Evolutionary conservation across 2,113 vertebrate species (phyloP), one percentile per base, ranked within the genome.

Genomic region (Cichladusa arquata): DNA sequence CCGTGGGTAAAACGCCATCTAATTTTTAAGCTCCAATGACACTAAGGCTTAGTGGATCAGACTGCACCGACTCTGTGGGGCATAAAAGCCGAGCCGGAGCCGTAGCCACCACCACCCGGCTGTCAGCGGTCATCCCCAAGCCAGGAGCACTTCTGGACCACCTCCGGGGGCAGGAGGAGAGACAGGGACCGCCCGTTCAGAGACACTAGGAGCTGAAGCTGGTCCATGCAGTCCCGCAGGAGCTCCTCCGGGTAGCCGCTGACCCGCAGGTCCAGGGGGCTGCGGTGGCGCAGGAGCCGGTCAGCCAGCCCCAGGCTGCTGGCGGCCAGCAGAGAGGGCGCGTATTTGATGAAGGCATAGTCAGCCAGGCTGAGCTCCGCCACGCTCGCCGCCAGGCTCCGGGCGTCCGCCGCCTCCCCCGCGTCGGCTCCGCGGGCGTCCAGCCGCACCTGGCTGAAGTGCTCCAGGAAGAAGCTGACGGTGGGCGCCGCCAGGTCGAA

Each of bases 331-430:
- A 99, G 96, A 14, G 99, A 99, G 1, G 99, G 99, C 0, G 97
- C 48, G 82, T 99, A 99, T 28, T 95, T 96, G 93, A 97, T 98
- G 95, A 99, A 99, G 29, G 98, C 93, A 8, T 99, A 99, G 95
- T 99, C 99, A 3, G 99, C 99, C 64, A 99, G 94, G 94, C 98
- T 99, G 90, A 99, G 96, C 96, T 99, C 98, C 0, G 98, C 98
- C 29, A 99, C 77, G 20, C 96, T 97, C 16, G 51, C 97, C 1
- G 99, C 99, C 53, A 99, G 86, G n/a, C 71, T 86, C 54, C 97
- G 92, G 13, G 98, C 97, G 34, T 95, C 97, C 25, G 86, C 69
- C 16, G 90, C 93, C 69, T 97, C 90, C 3, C 15, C 17, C 20
- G 51, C 42, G 17, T 95, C 73, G 2, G 64, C 34, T 4, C 93